Percentiles rank a stretch among this genome's conserved stretches.
phyloP scores from a whole-genome alignment of 2,888 invertebrate genomes.

The Drosophila kanekoi region DNA sequence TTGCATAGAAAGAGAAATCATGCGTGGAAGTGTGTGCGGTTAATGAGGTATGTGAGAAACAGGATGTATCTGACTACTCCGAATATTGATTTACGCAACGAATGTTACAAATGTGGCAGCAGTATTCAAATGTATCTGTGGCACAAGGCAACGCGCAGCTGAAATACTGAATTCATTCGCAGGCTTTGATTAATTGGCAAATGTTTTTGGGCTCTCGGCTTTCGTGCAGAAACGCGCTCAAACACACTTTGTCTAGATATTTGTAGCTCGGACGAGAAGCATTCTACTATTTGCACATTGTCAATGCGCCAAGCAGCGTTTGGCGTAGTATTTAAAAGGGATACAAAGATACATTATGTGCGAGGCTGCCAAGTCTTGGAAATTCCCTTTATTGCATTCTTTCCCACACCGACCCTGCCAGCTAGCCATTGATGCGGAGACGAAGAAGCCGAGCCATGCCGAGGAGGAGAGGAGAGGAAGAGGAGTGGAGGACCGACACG shows the following conservation, averaged over 20 bases:
- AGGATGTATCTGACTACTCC: background rate
- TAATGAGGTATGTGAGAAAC: too few species aligned
- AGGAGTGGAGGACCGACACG: background rate
- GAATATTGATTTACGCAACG: slow-evolving; percentile 67
- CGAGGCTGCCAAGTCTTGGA: slow-evolving; percentile 77
- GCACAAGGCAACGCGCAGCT: slow-evolving; percentile 28
- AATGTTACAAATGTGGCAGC: slow-evolving; percentile 48
- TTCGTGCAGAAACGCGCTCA: slow-evolving; percentile 21
- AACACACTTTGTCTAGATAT: slow-evolving; percentile 19
- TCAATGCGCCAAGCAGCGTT: slow-evolving; percentile 76
- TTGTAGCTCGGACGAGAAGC: slow-evolving; percentile 4
- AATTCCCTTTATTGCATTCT: slow-evolving; percentile 83
- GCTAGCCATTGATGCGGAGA: slow-evolving; percentile 15
- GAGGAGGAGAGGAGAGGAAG: slow-evolving; percentile 4
- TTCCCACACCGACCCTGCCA: slow-evolving; percentile 63
- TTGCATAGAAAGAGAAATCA: too few species aligned
- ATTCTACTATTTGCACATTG: slow-evolving; percentile 44
- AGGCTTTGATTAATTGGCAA: slow-evolving; percentile 77
- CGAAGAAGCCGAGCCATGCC: background rate
- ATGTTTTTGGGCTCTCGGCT: slow-evolving; percentile 65
- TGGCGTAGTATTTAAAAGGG: slow-evolving; percentile 74
- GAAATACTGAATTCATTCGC: slow-evolving; percentile 72
- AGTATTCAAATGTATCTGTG: slow-evolving; percentile 39
- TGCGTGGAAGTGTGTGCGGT: too few species aligned
- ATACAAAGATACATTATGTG: slow-evolving; percentile 73